These are phyloP conservation scores for Pica pica DNA, from an alignment of 2,113 vertebrate species.

Conservation along the genomic window DNA sequence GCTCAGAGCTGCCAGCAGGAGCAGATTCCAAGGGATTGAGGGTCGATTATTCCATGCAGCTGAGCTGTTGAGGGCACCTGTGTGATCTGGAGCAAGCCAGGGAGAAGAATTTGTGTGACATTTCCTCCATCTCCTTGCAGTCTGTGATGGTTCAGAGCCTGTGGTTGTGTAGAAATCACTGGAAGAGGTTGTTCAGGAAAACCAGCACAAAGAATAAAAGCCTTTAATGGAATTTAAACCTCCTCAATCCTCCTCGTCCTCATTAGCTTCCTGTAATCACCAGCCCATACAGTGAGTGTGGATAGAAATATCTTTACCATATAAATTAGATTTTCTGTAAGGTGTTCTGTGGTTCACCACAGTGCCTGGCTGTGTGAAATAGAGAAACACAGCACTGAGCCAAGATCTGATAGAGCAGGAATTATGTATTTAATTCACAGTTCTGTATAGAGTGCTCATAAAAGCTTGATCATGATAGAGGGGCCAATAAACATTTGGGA, in stretches of 20 bases:
- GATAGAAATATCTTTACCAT: conserved; percentile 22
- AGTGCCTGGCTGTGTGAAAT: not conserved
- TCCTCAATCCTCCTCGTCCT: not conserved
- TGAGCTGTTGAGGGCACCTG: not conserved
- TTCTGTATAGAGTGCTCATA: conserved; percentile 56
- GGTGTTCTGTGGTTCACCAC: not conserved
- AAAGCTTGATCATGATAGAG: conserved; percentile 68
- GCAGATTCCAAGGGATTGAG: not conserved
- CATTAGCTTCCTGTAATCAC: not conserved
- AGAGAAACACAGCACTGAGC: conserved; percentile 25
- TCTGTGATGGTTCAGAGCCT: not conserved
- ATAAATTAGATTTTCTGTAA: not conserved
- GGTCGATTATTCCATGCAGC: not conserved
- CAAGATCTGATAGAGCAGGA: conserved; percentile 12
- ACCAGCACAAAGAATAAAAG: not conserved
- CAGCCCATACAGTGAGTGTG: not conserved
- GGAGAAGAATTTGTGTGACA: not conserved
- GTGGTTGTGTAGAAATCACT: not conserved
- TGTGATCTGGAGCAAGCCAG: not conserved
- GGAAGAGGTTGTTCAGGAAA: not conserved
- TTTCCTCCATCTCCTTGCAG: not conserved
- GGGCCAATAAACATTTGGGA: conserved; percentile 64
- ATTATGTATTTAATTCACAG: conserved; percentile 68
- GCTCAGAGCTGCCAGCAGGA: not conserved
- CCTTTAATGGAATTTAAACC: not conserved